phyloP scores from a whole-genome alignment of 2,797 vertebrate species.

The Spea hammondii region DNA sequence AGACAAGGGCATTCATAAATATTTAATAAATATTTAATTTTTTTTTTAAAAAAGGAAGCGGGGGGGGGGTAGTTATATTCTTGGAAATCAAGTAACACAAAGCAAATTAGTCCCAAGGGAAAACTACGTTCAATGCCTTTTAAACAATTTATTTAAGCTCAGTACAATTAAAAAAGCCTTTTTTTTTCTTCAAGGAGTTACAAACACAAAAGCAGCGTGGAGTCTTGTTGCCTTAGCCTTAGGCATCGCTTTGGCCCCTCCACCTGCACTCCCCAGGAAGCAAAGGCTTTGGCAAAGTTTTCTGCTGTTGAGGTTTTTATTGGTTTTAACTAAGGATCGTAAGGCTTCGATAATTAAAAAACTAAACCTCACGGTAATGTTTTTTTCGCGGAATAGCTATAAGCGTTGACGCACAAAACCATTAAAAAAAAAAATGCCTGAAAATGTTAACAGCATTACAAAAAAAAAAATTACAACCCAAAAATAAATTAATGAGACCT shows the following conservation, averaged over 20 bases:
- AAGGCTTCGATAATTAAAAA: conserved; percentile 61
- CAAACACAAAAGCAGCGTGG: conserved; percentile 54
- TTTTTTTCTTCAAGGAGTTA: conserved; percentile 35
- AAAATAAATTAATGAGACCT: not conserved
- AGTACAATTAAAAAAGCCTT: conserved; percentile 23
- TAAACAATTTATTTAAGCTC: conserved; percentile 59
- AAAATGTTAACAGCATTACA: not conserved
- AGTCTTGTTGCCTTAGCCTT: conserved; percentile 56
- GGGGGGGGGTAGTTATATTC: conserved; percentile 49
- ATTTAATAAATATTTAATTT: too few species aligned
- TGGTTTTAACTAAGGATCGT: conserved; percentile 67
- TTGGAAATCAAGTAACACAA: conserved; percentile 53
- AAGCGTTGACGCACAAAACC: not conserved
- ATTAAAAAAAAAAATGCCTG: conserved; percentile 2
- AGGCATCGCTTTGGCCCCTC: conserved; percentile 69
- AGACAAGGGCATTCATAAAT: not conserved
- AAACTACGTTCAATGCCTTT: conserved; percentile 53
- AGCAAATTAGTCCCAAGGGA: conserved; percentile 54
- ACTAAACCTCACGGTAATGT: conserved; percentile 6
- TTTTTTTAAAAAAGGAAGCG: not conserved
- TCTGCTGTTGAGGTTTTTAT: conserved; percentile 64
- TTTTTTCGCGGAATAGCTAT: not conserved
- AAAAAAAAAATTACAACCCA: conserved; percentile 24
- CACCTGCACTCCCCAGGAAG: conserved; percentile 75
- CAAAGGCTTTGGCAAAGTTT: conserved; percentile 68